Evolutionary conservation across 2,797 vertebrate genomes (phyloP), one percentile per base, ranked within the genome.

Genomic region (Gymnoscopelus braueri): DNA sequence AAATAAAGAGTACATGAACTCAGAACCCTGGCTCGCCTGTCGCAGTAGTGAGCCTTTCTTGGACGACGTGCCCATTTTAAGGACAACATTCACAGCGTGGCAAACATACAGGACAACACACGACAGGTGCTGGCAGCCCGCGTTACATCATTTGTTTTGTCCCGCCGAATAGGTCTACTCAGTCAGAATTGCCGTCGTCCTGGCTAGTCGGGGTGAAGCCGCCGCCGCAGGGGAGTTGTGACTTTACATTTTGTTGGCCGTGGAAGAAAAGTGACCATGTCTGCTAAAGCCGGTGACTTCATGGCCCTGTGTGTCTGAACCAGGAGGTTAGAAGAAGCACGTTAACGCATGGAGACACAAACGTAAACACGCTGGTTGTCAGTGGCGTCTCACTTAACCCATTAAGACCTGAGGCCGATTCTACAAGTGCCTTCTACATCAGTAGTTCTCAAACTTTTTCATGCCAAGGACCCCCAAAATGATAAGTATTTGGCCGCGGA

Each of bases 141-240:
- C 60, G 48, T 91, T 79, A 75, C 84, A 73, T 92, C 78, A 90
- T 89, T 71, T 88, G 68, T 90, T 91, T 87, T 60, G 58, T 73
- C 81, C 76, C 29, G 70, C 77, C 29, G 64, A 80, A 70, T 55
- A 68, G 70, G 78, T 79, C 71, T 60, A 73, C 67, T 65, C 69
- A 47, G 55, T 71, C 81, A 71, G 75, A 71, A 19, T 72, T 63
- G 53, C 66, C 71, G 19, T 69, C 7, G 78, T 24, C 35, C 48
- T 13, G 55, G 72, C 68, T 52, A 0, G 74, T 15, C 55, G 60
- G 39, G 74, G 69, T 70, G 69, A 75, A 50, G 39, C 67, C 39
- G 39, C 69, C 11, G 68, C 61, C 63, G 13, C 23, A 35, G 0
- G 32, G 15, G 23, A 15, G 1, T 67, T 57, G 81, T 84, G 81